Evolutionary conservation across 2,113 vertebrate genomes (phyloP), one percentile per base, ranked within the genome.

Genomic region (Lagopus muta): DNA sequence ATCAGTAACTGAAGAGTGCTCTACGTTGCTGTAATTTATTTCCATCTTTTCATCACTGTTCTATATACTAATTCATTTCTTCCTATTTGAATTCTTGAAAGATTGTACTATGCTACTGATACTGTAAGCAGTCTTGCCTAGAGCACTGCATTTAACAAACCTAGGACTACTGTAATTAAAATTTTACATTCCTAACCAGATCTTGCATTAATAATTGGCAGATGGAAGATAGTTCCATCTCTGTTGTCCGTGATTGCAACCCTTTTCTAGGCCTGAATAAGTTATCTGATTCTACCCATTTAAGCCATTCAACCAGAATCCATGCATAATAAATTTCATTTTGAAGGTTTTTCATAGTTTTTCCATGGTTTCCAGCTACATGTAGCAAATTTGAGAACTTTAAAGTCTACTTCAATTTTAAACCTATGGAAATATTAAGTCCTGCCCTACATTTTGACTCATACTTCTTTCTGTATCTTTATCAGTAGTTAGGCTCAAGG

Each of bases 401-500:
- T 5, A 47, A 92, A 82, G 1, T 47, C 36, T 75, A 18, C 66
- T 74, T 70, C 58, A 65, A n/a, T 38, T 77, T 67, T 50, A 79
- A 85, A 69, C 67, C 18, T 52, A 18, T 11, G 69, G 14, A 91
- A 85, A 71, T 25, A 74, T 20, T 11, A 18, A 10, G 0, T 14
- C 24, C 43, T 32, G 28, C 4, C 13, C 3, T 27, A 60, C 5
- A 27, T 71, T 70, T 83, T 85, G 16, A 48, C 5, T 34, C 45
- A 17, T 2, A 64, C 2, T 2, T 13, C 21, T 45, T 27, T 1
- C 4, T 13, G n/a, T 6, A 3, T 20, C 19, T 52, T 60, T 57
- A 15, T 36, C 24, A 2, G 2, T 28, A 42, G 2, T 40, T 38
- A 61, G 8, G 19, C 10, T 81, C 13, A 73, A 55, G 13, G 16